Conservation (phyloP, 2,113 vertebrate species). For the Anguilla japonica region DNA sequence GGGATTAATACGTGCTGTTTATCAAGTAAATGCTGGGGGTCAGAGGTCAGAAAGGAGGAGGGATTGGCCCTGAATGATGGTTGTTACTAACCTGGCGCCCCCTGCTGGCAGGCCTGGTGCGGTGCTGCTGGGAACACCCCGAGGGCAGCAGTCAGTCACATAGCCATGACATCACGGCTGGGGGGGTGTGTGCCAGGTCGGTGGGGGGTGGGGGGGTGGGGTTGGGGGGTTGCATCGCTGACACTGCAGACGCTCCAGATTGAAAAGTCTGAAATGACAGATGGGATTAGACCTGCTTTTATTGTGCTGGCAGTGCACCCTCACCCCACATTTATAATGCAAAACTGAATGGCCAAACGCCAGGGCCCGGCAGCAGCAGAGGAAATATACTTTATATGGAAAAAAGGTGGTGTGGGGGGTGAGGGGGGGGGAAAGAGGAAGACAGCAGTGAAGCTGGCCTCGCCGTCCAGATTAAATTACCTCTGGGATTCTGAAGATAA, state of each 20-base stretch:
- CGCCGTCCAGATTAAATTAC: conserved; percentile 75
- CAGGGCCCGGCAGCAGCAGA: conserved; percentile 58
- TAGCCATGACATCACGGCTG: neutral
- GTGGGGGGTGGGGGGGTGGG: conserved; percentile 18
- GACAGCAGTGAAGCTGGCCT: conserved; percentile 46
- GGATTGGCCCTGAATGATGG: neutral
- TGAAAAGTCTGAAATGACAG: conserved; percentile 90
- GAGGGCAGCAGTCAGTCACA: neutral
- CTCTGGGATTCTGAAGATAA: conserved; percentile 15
- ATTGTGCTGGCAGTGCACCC: conserved; percentile 86
- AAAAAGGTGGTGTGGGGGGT: conserved; percentile 15
- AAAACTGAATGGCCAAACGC: conserved; percentile 76
- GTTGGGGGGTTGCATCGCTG: conserved; percentile 78
- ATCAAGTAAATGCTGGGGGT: no score
- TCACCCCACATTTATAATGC: conserved; percentile 80
- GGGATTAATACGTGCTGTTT: no score
- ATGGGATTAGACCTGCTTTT: conserved; percentile 87
- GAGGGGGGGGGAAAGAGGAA: conserved; percentile 29
- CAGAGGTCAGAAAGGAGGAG: neutral
- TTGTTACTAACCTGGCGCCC: neutral
- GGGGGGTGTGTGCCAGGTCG: no score
- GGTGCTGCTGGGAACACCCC: neutral
- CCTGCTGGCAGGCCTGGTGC: neutral
- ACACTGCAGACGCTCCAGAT: conserved; percentile 86
- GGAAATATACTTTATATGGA: conserved; percentile 23